Evolutionary conservation across 2,888 invertebrate species (phyloP).

Genomic region (Lamellibrachia satsuma): DNA sequence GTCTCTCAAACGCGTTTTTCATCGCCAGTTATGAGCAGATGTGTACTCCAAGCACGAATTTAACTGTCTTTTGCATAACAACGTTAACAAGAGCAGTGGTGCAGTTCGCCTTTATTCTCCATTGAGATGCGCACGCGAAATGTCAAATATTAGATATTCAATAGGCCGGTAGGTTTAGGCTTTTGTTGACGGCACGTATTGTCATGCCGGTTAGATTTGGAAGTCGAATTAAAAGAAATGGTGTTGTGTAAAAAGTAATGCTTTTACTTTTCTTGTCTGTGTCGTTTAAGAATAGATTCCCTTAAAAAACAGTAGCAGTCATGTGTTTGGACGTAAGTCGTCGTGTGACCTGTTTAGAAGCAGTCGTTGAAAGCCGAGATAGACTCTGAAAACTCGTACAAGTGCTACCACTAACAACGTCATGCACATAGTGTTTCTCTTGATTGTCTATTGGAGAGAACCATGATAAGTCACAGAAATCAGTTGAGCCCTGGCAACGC

Average conservation of each 20-base stretch:
- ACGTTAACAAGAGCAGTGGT: too few species aligned
- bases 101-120: too few species aligned
- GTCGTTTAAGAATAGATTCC: not conserved
- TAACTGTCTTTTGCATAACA: too few species aligned
- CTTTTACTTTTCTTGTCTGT: not conserved
- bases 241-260: not conserved
- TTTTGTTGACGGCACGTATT: not conserved
- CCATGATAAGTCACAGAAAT: not conserved
- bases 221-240: not conserved
- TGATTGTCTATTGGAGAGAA: not conserved
- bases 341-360: not conserved
- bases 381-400: not conserved
- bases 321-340: not conserved
- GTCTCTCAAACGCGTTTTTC: too few species aligned
- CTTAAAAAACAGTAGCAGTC: not conserved
- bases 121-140: not conserved
- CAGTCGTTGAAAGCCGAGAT: not conserved
- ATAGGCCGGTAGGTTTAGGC: not conserved
- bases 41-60: too few species aligned
- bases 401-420: not conserved
- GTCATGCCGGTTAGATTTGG: not conserved
- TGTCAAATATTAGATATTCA: not conserved
- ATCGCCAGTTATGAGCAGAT: too few species aligned
- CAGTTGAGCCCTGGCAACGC: not conserved
- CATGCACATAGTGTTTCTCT: not conserved